Evolutionary conservation across 1,140 invertebrate species (phyloP).

Genomic region (Zaprionus africanus): DNA sequence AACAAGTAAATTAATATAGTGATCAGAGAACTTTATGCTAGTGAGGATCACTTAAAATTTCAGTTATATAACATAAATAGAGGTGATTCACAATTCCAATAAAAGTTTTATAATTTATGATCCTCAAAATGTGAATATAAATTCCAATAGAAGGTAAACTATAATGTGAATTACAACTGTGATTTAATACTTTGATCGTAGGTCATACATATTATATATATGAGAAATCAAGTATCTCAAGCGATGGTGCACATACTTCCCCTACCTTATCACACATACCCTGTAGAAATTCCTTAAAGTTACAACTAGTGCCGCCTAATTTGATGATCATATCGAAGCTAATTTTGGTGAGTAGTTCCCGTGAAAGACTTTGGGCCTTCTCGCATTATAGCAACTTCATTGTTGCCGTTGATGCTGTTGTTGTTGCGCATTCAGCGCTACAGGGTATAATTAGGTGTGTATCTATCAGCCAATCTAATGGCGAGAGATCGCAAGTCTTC

Average conservation of each 20-base stretch:
- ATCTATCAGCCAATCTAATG: conserved; percentile 31
- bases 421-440: neutral
- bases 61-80: too few relatives aligned
- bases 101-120: too few relatives aligned
- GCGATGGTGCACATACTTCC: neutral
- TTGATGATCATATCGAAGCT: conserved; percentile 3
- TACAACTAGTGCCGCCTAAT: conserved; percentile 2
- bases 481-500: conserved; percentile 24
- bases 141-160: too few relatives aligned
- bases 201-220: too few relatives aligned
- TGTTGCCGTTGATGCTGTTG: neutral
- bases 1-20: too few relatives aligned
- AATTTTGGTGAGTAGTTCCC: neutral
- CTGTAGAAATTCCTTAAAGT: neutral
- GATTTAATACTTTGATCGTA: too few relatives aligned
- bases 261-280: neutral
- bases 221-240: too few relatives aligned
- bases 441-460: conserved; percentile 40
- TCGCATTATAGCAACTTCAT: neutral
- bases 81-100: too few relatives aligned
- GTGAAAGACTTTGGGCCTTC: neutral
- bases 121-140: too few relatives aligned
- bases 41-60: too few relatives aligned
- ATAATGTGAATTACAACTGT: too few relatives aligned
- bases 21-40: too few relatives aligned